These are phyloP conservation scores for Trichogramma dendrolimi DNA, from an alignment of 2,888 invertebrate genomes.

Conservation along the genomic window DNA sequence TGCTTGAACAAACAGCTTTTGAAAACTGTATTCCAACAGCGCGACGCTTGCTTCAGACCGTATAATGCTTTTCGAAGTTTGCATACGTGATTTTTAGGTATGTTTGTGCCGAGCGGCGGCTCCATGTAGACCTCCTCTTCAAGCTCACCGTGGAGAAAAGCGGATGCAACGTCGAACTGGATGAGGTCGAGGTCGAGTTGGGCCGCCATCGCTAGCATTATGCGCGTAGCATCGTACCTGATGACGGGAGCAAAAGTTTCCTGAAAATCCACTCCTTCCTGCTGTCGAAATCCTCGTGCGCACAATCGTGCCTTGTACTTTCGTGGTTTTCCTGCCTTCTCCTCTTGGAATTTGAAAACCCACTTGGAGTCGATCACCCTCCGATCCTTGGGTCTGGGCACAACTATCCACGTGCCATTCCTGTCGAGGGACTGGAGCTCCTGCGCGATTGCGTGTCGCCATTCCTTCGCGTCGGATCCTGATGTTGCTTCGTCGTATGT, in stretches of 20 bases:
- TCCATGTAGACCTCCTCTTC: background rate
- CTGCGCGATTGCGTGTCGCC: background rate
- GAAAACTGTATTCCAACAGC: background rate
- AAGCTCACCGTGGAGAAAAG: background rate
- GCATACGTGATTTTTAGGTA: background rate
- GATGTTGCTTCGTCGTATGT: background rate
- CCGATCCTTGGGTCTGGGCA: background rate
- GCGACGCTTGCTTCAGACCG: conserved; percentile 1
- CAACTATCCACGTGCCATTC: background rate
- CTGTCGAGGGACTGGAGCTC: background rate
- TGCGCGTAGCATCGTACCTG: background rate
- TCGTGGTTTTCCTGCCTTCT: background rate
- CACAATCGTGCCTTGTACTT: background rate
- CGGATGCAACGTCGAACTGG: background rate
- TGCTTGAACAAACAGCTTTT: background rate
- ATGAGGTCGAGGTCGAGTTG: background rate
- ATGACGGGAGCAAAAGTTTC: background rate
- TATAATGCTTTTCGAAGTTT: background rate
- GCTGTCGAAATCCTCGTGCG: background rate
- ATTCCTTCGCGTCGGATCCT: background rate
- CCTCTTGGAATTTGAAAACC: background rate
- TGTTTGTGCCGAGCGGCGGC: background rate
- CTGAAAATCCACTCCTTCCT: background rate
- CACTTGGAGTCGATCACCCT: background rate
- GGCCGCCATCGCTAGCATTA: background rate